These are phyloP conservation scores for Pachycephus smyrnensis DNA, from an alignment of 2,888 invertebrate genomes.

Conservation along the genomic window DNA sequence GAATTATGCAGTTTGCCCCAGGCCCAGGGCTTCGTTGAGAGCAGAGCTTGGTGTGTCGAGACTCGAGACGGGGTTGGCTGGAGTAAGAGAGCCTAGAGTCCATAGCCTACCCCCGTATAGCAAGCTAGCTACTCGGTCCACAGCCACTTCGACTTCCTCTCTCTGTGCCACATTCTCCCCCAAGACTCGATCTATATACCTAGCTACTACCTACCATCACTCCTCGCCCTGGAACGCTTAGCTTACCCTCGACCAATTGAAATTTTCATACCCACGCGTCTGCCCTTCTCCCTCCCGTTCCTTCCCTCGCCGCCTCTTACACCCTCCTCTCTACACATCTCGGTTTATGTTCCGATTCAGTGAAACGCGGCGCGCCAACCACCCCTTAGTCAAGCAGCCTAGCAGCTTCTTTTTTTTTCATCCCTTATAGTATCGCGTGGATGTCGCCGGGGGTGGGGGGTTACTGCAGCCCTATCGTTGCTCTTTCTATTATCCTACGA, in stretches of 20 bases:
- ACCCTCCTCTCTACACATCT: conserved; percentile 25
- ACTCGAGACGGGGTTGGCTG: neutral
- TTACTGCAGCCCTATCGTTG: neutral
- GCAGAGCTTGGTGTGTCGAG: neutral
- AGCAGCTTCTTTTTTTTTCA: conserved; percentile 22
- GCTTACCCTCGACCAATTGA: conserved; percentile 46
- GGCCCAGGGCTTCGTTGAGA: conserved; percentile 47
- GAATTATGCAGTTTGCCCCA: conserved; percentile 65
- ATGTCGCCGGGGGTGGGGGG: neutral
- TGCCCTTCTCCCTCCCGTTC: conserved; percentile 20
- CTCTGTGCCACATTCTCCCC: conserved; percentile 3
- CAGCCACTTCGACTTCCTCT: conserved; percentile 41
- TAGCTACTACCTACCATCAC: neutral
- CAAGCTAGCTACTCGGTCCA: conserved; percentile 28
- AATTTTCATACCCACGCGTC: conserved; percentile 60
- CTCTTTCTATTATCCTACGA: neutral
- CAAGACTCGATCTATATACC: neutral
- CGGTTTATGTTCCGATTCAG: conserved; percentile 48
- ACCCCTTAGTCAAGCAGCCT: neutral
- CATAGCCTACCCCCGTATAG: conserved; percentile 16
- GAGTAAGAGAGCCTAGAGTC: conserved; percentile 16
- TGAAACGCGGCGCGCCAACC: conserved; percentile 39
- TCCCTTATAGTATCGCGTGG: conserved; percentile 5
- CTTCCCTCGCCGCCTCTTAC: neutral
- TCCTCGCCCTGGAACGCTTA: neutral